Conservation (phyloP, 92 coral and sea anemone genomes). For the Zoanthus sansibaricus region DNA sequence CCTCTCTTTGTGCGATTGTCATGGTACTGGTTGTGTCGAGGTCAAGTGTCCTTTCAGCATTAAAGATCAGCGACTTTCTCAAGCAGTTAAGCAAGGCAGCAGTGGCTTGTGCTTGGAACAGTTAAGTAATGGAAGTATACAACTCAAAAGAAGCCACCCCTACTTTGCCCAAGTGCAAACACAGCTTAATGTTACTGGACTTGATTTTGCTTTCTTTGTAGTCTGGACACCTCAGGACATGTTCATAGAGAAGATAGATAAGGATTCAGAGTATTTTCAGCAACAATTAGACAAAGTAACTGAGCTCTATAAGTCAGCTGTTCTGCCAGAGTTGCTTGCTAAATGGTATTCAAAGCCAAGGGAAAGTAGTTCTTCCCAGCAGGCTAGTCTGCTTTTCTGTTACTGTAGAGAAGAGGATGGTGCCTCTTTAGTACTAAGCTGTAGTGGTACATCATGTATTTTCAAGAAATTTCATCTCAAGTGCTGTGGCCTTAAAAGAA, state of each 20-base stretch:
- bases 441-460: slow-evolving; percentile 5
- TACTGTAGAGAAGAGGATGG: slow-evolving; percentile 11
- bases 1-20: neutral
- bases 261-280: slow-evolving; percentile 9
- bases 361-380: slow-evolving; percentile 8
- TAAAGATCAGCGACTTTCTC: neutral
- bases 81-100: neutral
- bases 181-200: neutral
- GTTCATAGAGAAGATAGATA: slow-evolving; percentile 10
- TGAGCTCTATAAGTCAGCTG: slow-evolving; percentile 11
- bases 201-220: slow-evolving; percentile 13
- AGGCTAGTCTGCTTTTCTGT: slow-evolving; percentile 14
- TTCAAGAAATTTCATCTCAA: slow-evolving; percentile 14
- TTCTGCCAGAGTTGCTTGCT: slow-evolving; percentile 12
- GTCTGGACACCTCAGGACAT: slow-evolving; percentile 18
- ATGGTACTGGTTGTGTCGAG: neutral
- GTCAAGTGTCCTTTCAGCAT: neutral
- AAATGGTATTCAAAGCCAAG: slow-evolving; percentile 13
- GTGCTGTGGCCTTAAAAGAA: slow-evolving; percentile 14
- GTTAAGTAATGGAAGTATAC: neutral
- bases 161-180: neutral
- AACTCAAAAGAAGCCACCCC: neutral
- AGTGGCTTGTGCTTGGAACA: neutral
- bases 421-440: slow-evolving; percentile 16
- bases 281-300: slow-evolving; percentile 5